Conservation (phyloP, 2,113 vertebrate species). For the Mormyrus lacerda region DNA sequence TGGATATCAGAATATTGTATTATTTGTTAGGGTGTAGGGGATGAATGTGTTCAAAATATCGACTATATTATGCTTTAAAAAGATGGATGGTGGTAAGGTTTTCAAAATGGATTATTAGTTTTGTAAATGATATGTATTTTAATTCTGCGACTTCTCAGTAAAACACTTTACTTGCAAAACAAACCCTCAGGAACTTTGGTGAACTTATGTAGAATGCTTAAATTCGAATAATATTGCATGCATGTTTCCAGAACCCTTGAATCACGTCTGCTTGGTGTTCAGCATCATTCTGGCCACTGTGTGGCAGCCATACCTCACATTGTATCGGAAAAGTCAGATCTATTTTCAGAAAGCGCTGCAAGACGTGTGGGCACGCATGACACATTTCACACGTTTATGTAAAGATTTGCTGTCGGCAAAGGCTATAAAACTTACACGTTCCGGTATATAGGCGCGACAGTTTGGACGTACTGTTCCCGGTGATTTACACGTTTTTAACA, state of each 20-base stretch:
- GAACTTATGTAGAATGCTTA: background rate
- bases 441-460: background rate
- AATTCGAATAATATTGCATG: background rate
- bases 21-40: background rate
- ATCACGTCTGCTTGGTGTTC: background rate
- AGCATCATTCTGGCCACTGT: background rate
- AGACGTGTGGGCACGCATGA: background rate
- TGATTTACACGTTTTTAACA: slow-evolving; percentile 11
- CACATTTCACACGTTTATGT: slow-evolving; percentile 7
- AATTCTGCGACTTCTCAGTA: background rate
- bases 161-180: background rate
- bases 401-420: background rate
- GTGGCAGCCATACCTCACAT: background rate
- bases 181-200: background rate
- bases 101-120: background rate
- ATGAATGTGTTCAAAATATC: background rate
- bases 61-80: background rate
- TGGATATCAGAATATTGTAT: background rate
- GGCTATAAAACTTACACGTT: background rate
- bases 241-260: background rate
- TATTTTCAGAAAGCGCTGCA: background rate
- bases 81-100: background rate
- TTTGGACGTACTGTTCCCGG: slow-evolving; percentile 12
- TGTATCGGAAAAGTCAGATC: background rate
- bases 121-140: background rate